Evolutionary conservation across 2,888 invertebrate genomes (phyloP), one percentile per base, ranked within the genome.

Genomic region (Macroteleia sp.): DNA sequence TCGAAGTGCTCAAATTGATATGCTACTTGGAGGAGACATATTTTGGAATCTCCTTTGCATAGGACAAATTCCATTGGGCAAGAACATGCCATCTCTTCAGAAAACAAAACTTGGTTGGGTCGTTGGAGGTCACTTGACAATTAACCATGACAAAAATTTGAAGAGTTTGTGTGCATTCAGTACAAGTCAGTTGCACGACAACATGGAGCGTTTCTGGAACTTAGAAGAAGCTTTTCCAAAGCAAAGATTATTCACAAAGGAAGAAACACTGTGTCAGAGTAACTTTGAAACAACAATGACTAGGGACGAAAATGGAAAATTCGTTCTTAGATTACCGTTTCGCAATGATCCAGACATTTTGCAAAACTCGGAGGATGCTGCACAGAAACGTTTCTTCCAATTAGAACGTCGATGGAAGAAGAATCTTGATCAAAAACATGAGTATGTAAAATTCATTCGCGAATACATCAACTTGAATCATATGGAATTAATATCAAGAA

Each of bases 141-240:
- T 36, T 36, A 16, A 36, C 9, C 5, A 10, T 12, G 1, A 3
- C 6, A 36, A 10, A 16, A 2, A 36, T 5, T 6, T 3, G 2
- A 36, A 36, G 16, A 16, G 6, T 5, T 5, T 14, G 12, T 32
- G 32, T 32, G 9, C 9, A 10, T 32, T 32, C 12, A 32, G 10
- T 3, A 3, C 3, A n/a, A 10, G 3, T 9, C 32, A n/a, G 12
- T 32, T 32, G 5, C 14, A 36, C 0, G 16, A 36, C 5, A 16
- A 4, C 14, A 36, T 62, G 6, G 50, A 50, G 20, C 19, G 12
- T 0, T 62, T 83, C 69, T 82, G 80, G 84, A 42, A 76, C 46
- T 52, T 83, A 17, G 82, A 86, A 67, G 82, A 81, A 59, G 1
- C 5, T 0, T 16, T 9, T 5, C 8, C 12, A 74, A 20, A 46